Base-by-base conservation (phyloP, 2,888 invertebrate genomes). In the Slavum lentiscoides region DNA sequence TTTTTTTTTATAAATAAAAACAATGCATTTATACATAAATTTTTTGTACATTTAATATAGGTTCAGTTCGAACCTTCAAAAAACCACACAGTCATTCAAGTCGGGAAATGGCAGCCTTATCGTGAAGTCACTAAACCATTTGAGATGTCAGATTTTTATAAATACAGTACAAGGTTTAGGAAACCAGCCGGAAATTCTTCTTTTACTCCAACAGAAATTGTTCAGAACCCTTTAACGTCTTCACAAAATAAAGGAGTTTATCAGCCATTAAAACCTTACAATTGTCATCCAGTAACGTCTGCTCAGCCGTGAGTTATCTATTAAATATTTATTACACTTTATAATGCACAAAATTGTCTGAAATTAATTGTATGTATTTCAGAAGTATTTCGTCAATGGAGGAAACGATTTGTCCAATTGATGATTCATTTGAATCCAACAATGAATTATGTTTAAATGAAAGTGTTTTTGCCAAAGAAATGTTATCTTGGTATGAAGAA, bases 101-200 rank as follows among this genome's bases (percentile, higher is more conserved):
- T 94, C 83, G 95, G 95, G 58, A 94, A 93, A 84, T 95, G 93
- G 88, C 94, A 94, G 86, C 95, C 95, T 0, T 95, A 95, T 86
- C 91, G 94, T 85, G 97, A 98, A 88, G 94, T 95, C 81, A 94
- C 95, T 0, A 98, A 98, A 86, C 97, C 97, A 5, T 98, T 97
- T 88, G 97, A 97, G 89, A 96, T 97, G 94, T 93, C 96, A 0
- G 98, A 98, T 87, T 97, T 96, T 87, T 98, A 97, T 87, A 98
- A 97, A 87, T 98, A 98, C 87, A 97, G 97, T 74, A 96, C 96
- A 8, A 96, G 96, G 86, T 95, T 93, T 86, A 90, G 96, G 83
- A 92, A 95, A 84, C 90, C 89, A 84, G 86, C 86, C 73, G 82
- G 84, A 55, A 82, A 83, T 82, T 82, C 83, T 69, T 83, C 83